Percentiles rank a stretch among this genome's conserved stretches.
Evolutionary conservation across 2,888 invertebrate species (phyloP).

Genomic region (Pocota personata): DNA sequence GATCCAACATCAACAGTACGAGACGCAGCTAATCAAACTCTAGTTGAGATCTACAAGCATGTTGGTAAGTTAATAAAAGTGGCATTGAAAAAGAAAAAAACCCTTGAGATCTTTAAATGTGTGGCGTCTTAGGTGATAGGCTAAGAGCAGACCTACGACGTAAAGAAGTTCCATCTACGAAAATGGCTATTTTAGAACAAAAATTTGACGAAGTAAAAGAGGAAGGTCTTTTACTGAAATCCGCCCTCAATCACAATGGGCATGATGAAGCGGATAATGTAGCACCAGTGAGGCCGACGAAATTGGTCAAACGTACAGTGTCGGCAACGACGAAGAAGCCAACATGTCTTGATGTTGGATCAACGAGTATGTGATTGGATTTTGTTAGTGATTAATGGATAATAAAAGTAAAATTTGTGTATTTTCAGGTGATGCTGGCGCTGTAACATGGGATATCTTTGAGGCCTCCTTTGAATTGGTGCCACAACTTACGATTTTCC

Average conservation of each 20-base stretch:
- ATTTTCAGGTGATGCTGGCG: conserved; percentile 87
- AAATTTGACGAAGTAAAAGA: conserved; percentile 94
- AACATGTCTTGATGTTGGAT: conserved; percentile 76
- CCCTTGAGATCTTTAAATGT: neutral
- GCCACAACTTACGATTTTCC: conserved; percentile 92
- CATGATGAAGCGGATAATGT: conserved; percentile 83
- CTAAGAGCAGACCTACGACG: conserved; percentile 91
- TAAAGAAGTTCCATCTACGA: conserved; percentile 90
- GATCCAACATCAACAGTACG: conserved; percentile 94
- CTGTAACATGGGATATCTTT: conserved; percentile 94
- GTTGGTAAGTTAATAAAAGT: conserved; percentile 85
- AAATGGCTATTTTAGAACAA: conserved; percentile 88
- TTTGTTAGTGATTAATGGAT: neutral
- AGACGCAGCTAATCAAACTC: conserved; percentile 92
- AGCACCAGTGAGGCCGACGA: conserved; percentile 80
- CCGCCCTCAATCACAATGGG: conserved; percentile 84
- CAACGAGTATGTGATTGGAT: conserved; percentile 53
- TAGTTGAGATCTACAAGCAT: conserved; percentile 96
- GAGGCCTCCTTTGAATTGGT: conserved; percentile 92
- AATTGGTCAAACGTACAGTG: conserved; percentile 83
- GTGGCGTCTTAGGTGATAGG: conserved; percentile 86
- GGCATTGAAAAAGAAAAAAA: neutral
- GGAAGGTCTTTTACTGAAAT: conserved; percentile 90
- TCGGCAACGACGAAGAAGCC: conserved; percentile 79
- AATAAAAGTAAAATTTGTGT: neutral